Conservation (phyloP, 1,140 invertebrate genomes). For the Eueides isabella region DNA sequence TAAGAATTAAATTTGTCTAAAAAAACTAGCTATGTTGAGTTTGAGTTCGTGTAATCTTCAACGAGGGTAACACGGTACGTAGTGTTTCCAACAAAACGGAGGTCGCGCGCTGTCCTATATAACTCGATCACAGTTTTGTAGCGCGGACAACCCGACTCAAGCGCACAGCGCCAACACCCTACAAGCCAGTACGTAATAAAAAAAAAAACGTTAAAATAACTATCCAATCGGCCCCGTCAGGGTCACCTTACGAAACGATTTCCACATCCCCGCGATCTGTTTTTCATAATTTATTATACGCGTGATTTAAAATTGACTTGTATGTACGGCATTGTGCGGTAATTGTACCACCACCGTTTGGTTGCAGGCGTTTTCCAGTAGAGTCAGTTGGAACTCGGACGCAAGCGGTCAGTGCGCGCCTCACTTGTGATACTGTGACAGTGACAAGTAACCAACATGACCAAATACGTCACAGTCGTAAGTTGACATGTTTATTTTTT, state of each 20-base stretch:
- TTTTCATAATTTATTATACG: constrained; percentile 47
- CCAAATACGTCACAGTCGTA: constrained; percentile 55
- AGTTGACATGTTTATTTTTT: constrained; percentile 36
- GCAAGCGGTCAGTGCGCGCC: constrained; percentile 50
- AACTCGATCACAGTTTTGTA: constrained; percentile 61
- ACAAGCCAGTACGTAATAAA: constrained; percentile 62
- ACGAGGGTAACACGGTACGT: constrained; percentile 37
- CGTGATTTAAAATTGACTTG: constrained; percentile 46
- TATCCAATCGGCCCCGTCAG: constrained; percentile 53
- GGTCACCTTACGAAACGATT: constrained; percentile 56
- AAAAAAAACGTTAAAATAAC: constrained; percentile 52
- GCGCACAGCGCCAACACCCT: constrained; percentile 65
- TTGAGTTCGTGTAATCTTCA: constrained; percentile 38
- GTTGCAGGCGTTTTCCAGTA: constrained; percentile 63
- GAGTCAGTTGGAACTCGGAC: constrained; percentile 55
- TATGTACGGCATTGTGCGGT: constrained; percentile 49
- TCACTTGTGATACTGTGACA: constrained; percentile 48
- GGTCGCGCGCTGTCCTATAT: constrained; percentile 77
- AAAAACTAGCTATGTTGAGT: constrained; percentile 19
- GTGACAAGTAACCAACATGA: constrained; percentile 49
- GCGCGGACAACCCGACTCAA: constrained; percentile 64
- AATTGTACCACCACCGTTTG: constrained; percentile 68
- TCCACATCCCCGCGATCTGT: constrained; percentile 51
- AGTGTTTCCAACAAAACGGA: constrained; percentile 56
- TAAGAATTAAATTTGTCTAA: constrained; percentile 19